Evolutionary conservation across 2,888 invertebrate genomes (phyloP), one percentile per base, ranked within the genome.

Genomic region (Caenorhabditis sp.): DNA sequence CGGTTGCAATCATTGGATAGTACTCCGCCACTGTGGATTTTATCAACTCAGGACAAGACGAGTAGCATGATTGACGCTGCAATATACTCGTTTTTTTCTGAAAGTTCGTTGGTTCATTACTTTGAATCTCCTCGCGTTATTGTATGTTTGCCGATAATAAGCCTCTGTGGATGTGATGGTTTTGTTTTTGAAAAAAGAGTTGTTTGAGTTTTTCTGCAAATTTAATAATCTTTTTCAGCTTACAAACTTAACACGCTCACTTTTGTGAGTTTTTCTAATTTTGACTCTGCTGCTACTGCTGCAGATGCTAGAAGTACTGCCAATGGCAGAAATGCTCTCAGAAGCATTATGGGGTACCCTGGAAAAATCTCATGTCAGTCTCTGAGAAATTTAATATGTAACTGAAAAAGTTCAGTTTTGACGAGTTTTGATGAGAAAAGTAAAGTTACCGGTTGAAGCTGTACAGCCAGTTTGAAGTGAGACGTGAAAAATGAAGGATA

Each of bases 301-400:
- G 17, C 4, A 4, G 1, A 5, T 45, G 22, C 13, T 45, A 45
- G 45, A 8, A 11, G 2, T n/a, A 6, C 27, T 4, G 27, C 24
- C 6, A 48, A 27, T 13, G 15, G 26, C 26, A 48, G n/a, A 2
- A 48, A 27, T 48, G 27, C 27, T 48, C 15, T 26, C 1, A 48
- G 27, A n/a, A 26, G 48, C 48, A 48, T 48, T 48, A n/a, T 48
- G 48, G 27, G 48, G 26, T 45, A 48, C 27, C 27, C 48, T 48
- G 26, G 4, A 45, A 48, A 24, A 24, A 3, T 7, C 5, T 43
- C 8, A 17, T n/a, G n/a, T 43, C 20, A 30, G 7, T 30, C 9
- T 30, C 30, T 30, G 9, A 30, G 30, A 30, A 9, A 5, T 30
- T 9, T 9, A 30, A 30, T 5, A 30, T 30, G 9, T 30, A 30